A percentile compares a stretch with the other conserved stretches of the same genome.
phyloP scores from a whole-genome alignment of 1,140 invertebrate genomes.

The Achroia grisella region DNA sequence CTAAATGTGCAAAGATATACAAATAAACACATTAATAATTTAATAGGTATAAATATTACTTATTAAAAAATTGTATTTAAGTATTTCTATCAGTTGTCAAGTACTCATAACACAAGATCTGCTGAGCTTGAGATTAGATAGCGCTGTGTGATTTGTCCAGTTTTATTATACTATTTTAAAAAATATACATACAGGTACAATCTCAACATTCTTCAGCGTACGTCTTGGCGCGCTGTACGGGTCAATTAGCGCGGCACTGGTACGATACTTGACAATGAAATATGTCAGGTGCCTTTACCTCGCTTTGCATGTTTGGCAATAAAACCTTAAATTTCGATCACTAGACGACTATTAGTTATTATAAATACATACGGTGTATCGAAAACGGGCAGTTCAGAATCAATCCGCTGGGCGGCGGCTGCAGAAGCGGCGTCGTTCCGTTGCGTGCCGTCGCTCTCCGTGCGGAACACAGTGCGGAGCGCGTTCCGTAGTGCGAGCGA shows the following conservation, averaged over 20 bases:
- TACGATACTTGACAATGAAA: conserved; percentile 87
- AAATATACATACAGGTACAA: conserved; percentile 75
- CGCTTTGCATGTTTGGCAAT: no score
- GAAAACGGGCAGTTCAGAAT: conserved; percentile 45
- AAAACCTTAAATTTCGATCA: no score
- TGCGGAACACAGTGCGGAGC: conserved; percentile 40
- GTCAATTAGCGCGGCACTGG: conserved; percentile 85
- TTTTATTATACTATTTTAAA: no score
- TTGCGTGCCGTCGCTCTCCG: conserved; percentile 28
- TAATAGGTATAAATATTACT: no score
- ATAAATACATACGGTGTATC: conserved; percentile 40
- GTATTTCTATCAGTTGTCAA: no score
- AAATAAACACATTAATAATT: no score
- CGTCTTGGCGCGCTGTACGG: conserved; percentile 82
- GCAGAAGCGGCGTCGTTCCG: conserved; percentile 11
- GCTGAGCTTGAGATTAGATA: no score
- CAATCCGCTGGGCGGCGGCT: conserved; percentile 24
- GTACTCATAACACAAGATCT: no score
- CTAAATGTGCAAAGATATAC: conserved; percentile 17
- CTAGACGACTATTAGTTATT: no score
- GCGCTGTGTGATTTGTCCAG: no score
- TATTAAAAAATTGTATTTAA: no score
- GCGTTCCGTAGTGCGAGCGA: conserved; percentile 44
- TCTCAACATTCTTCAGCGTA: conserved; percentile 82
- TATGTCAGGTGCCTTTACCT: no score